These are phyloP conservation scores for Parnassius orleans DNA, from an alignment of 2,888 invertebrate genomes.

Conservation along the genomic window DNA sequence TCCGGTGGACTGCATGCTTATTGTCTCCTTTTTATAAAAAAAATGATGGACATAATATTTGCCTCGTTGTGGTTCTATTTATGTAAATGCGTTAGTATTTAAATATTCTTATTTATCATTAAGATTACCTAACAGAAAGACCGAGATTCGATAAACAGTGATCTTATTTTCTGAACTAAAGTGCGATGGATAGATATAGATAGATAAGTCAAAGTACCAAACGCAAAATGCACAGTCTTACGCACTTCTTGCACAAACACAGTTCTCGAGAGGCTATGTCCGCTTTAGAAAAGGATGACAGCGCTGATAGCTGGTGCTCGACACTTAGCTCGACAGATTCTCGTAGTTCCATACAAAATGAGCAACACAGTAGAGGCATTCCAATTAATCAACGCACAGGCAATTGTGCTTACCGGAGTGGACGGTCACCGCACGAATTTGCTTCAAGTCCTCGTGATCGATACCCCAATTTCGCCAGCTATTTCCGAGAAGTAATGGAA, in stretches of 20 bases:
- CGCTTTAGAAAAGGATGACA: slow-evolving; percentile 62
- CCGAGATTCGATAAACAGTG: slow-evolving; percentile 24
- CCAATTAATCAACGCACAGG: slow-evolving; percentile 53
- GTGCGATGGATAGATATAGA: not conserved
- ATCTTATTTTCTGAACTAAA: not conserved
- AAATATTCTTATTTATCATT: no score
- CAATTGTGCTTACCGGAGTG: slow-evolving; percentile 51
- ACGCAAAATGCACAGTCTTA: slow-evolving; percentile 67
- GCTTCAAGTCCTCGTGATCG: slow-evolving; percentile 71
- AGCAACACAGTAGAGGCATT: slow-evolving; percentile 45
- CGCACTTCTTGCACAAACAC: slow-evolving; percentile 64
- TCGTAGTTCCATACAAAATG: slow-evolving; percentile 41
- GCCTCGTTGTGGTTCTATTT: no score
- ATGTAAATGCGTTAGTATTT: no score
- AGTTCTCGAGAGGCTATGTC: slow-evolving; percentile 52
- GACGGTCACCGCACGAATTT: slow-evolving; percentile 53
- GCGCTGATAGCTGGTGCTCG: slow-evolving; percentile 72
- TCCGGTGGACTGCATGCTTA: no score
- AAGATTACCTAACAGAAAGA: not conserved
- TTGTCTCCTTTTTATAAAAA: no score
- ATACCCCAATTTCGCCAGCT: slow-evolving; percentile 70
- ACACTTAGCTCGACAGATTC: slow-evolving; percentile 52
- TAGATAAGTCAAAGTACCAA: not conserved
- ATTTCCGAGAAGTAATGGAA: slow-evolving; percentile 69
- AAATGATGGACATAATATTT: no score